phyloP scores from a whole-genome alignment of 2,113 vertebrate genomes.

The Machaerirhynchus nigripectus region DNA sequence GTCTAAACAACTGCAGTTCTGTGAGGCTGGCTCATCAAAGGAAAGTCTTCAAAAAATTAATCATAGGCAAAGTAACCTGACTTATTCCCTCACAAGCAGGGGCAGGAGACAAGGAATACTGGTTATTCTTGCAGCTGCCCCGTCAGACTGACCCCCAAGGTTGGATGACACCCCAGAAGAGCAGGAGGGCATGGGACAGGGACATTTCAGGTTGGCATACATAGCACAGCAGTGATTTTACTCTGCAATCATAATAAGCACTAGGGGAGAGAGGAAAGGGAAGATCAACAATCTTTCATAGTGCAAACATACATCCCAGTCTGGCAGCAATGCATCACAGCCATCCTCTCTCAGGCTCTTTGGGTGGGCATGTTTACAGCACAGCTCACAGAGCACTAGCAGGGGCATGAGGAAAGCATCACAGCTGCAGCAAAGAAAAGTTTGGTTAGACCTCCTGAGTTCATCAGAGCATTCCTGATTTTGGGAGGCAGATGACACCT shows the following conservation, averaged over 20 bases:
- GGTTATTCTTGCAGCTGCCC: neutral
- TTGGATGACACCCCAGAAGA: neutral
- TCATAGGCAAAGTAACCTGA: neutral
- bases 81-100: neutral
- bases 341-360: slow-evolving; percentile 31
- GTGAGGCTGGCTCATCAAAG: neutral
- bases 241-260: neutral
- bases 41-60: neutral
- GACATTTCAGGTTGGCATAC: neutral
- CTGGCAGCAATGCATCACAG: slow-evolving; percentile 16
- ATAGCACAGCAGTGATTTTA: neutral
- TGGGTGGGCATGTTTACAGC: slow-evolving; percentile 60
- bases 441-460: slow-evolving; percentile 43
- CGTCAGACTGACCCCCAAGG: neutral
- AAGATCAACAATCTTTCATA: neutral
- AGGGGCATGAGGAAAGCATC: slow-evolving; percentile 47
- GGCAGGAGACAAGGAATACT: neutral
- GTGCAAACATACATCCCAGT: neutral
- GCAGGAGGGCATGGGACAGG: neutral
- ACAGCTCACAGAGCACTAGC: neutral
- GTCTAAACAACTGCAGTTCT: neutral
- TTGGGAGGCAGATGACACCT: neutral
- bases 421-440: slow-evolving; percentile 27
- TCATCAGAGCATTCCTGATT: slow-evolving; percentile 36
- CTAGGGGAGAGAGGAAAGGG: neutral